These are phyloP conservation scores for Miltochrista miniata DNA, from an alignment of 2,888 invertebrate genomes.

Conservation along the genomic window DNA sequence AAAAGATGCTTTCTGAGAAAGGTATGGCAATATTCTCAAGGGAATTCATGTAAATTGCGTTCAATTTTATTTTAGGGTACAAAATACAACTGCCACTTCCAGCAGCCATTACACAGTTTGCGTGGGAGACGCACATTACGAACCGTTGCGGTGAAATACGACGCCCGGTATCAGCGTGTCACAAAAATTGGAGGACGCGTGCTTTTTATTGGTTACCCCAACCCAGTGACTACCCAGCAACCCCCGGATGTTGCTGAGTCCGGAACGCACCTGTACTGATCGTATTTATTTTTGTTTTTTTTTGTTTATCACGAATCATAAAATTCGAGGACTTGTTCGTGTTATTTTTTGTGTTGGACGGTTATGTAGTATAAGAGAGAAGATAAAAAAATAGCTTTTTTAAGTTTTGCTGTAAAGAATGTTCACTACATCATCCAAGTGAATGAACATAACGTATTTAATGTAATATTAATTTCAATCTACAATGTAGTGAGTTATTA, in stretches of 20 bases:
- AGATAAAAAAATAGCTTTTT: no score
- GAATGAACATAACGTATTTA: no score
- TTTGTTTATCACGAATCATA: slow-evolving; percentile 17
- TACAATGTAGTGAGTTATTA: no score
- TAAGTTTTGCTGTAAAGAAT: no score
- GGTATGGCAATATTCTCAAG: no score
- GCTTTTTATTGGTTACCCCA: slow-evolving; percentile 56
- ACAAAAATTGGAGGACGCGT: slow-evolving; percentile 64
- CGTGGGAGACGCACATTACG: slow-evolving; percentile 64
- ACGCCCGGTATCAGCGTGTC: slow-evolving; percentile 60
- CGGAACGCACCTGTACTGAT: slow-evolving; percentile 42
- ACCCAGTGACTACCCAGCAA: slow-evolving; percentile 8
- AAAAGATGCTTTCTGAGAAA: no score
- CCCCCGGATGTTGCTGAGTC: slow-evolving; percentile 36
- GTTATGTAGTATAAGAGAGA: no score
- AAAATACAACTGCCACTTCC: slow-evolving; percentile 26
- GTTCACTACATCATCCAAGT: no score
- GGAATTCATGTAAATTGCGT: no score
- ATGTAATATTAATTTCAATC: no score
- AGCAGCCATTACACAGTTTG: slow-evolving; percentile 38
- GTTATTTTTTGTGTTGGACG: slow-evolving; percentile 1
- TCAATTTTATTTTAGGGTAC: no score
- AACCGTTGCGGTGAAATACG: slow-evolving; percentile 63
- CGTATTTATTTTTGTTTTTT: slow-evolving; percentile 34
- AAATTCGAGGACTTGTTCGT: slow-evolving; percentile 12